Conservation (phyloP, 2,113 vertebrate genomes). For the Rhipidura dahli region DNA sequence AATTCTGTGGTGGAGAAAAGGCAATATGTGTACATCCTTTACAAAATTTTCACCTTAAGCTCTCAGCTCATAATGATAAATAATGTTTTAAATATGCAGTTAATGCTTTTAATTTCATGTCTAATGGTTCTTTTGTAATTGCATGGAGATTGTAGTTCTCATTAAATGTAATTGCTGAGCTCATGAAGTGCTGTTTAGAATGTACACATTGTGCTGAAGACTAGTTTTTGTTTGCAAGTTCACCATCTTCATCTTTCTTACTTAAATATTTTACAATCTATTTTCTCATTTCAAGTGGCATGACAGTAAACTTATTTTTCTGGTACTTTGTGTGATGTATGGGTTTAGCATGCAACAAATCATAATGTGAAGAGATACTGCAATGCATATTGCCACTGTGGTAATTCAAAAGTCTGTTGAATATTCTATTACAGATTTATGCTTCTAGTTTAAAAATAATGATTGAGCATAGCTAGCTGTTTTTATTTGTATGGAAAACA, state of each 20-base stretch:
- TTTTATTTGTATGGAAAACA: constrained; percentile 26
- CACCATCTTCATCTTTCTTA: constrained; percentile 24
- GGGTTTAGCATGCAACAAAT: not conserved
- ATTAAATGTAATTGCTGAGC: constrained; percentile 34
- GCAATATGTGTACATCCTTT: not conserved
- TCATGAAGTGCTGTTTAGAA: constrained; percentile 23
- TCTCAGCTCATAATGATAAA: constrained; percentile 8
- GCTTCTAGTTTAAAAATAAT: not conserved
- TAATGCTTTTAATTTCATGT: constrained; percentile 32
- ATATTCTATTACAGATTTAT: constrained; percentile 22
- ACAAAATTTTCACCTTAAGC: not conserved
- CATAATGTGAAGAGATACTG: not conserved
- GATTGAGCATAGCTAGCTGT: not conserved
- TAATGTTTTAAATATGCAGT: constrained; percentile 15
- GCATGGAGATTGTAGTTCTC: constrained; percentile 18
- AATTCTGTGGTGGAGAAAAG: not conserved
- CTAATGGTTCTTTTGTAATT: constrained; percentile 47
- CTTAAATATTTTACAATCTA: constrained; percentile 11
- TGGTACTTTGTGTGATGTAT: not conserved
- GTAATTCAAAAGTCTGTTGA: constrained; percentile 32
- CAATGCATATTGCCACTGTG: not conserved
- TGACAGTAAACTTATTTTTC: not conserved
- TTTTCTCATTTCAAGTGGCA: constrained; percentile 2
- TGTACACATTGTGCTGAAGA: not conserved
- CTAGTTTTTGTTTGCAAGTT: constrained; percentile 29